These are phyloP conservation scores for Pogoniulus pusillus DNA, from an alignment of 2,797 vertebrate genomes.

Conservation along the genomic window DNA sequence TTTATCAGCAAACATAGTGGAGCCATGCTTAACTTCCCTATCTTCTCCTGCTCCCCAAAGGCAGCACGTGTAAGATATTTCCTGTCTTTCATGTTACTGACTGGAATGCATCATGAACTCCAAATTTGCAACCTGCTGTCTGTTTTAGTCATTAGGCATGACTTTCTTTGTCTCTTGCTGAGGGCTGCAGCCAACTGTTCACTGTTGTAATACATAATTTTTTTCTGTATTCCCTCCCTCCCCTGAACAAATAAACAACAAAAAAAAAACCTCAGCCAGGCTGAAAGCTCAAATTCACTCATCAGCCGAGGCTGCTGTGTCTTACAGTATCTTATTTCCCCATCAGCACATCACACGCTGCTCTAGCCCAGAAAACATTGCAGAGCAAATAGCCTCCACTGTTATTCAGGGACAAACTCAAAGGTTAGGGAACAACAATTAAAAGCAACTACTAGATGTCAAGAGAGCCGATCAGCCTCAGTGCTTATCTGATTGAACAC, in stretches of 20 bases:
- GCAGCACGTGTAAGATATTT: constrained; percentile 34
- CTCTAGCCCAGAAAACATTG: not conserved
- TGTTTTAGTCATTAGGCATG: constrained; percentile 47
- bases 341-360: not conserved
- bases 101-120: constrained; percentile 20
- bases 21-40: not conserved
- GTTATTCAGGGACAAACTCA: not conserved
- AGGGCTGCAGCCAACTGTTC: constrained; percentile 20
- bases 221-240: not conserved
- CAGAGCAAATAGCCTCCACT: not conserved
- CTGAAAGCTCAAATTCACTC: not conserved
- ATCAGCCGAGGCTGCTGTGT: not conserved
- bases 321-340: not conserved
- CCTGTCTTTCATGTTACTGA: constrained; percentile 50
- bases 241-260: not conserved
- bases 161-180: constrained; percentile 40
- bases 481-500: not conserved
- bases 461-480: not conserved
- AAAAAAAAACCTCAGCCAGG: not conserved
- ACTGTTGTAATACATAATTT: not conserved
- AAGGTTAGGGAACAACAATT: not conserved
- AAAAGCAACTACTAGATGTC: not conserved
- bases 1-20: not conserved
- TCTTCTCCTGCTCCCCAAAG: constrained; percentile 29
- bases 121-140: constrained; percentile 56